Evolutionary conservation across 2,888 invertebrate species (phyloP), one percentile per base, ranked within the genome.

Genomic region (Yponomeuta malinellus): DNA sequence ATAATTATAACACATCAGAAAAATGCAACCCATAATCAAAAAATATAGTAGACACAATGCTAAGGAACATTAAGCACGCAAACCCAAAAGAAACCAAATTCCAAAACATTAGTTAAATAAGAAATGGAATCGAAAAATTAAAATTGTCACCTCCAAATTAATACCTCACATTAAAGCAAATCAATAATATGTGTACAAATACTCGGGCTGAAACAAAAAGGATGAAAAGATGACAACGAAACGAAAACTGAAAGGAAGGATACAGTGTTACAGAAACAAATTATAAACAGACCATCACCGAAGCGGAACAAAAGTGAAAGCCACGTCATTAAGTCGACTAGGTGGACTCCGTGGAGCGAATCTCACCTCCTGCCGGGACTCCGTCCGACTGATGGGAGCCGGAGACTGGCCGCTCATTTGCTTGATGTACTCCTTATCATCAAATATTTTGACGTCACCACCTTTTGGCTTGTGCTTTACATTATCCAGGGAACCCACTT

Each of bases 391-490:
- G 75, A 84, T 84, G 23, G 89, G 89, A 71, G 87, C 78, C 72
- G 92, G 88, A 31, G 92, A 89, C 71, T 83, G 84, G 33, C 88
- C 91, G 72, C 79, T 93, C 84, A 93, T 93, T 93, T 97, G 97
- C 92, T 96, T 96, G 86, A 97, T 94, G 93, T 97, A 97, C 75
- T 96, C 96, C 93, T 96, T 97, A 90, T 97, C 97, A 85, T 97
- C 97, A 88, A 97, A 97, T 83, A 98, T 98, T 93, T 97, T 98
- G 91, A 97, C 96, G 77, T 97, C 97, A 69, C 98, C 98, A 74
- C 98, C 98, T 78, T 97, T 97, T 72, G 98, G 97, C 92, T 94
- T 96, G 93, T 98, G 96, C 87, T 96, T 96, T 78, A 98, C 95
- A 90, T 98, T 98, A 89, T 97, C 97, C 93, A 97, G 84, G 72